phyloP scores from a whole-genome alignment of 2,113 vertebrate genomes.

The Chlorodrepanis virens region DNA sequence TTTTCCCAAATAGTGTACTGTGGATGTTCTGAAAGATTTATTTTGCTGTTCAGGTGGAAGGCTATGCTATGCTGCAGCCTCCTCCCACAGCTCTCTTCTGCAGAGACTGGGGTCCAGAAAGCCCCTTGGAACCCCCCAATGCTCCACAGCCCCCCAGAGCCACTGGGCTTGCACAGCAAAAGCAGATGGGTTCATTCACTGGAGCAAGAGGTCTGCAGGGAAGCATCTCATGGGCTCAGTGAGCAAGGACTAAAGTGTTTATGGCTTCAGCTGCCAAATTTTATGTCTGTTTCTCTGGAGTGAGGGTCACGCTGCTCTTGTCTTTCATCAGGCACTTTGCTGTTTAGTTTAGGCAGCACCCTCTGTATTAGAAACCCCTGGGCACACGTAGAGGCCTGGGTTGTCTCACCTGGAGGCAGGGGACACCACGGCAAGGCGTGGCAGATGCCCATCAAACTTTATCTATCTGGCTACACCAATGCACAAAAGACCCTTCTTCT shows the following conservation, averaged over 20 bases:
- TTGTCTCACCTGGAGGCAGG: background rate
- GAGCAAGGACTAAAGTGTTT: background rate
- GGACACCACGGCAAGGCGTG: rapidly evolving
- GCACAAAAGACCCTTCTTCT: background rate
- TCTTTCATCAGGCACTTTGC: background rate
- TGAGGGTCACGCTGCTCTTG: background rate
- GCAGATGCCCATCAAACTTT: background rate
- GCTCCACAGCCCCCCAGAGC: background rate
- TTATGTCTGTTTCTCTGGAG: background rate
- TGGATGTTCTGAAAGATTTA: background rate
- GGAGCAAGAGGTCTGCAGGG: background rate
- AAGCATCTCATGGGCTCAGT: background rate
- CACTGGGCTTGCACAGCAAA: background rate
- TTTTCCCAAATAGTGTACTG: background rate
- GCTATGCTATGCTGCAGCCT: background rate
- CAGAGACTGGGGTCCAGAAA: background rate
- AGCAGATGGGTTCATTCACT: background rate
- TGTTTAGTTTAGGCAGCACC: background rate
- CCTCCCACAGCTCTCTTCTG: background rate
- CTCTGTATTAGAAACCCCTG: background rate
- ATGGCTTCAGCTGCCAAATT: background rate
- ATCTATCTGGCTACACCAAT: background rate
- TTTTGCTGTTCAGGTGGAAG: background rate
- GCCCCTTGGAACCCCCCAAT: background rate
- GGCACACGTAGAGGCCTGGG: too few species aligned